phyloP scores from a whole-genome alignment of 1,140 invertebrate species.

The Drosophila athabasca region DNA sequence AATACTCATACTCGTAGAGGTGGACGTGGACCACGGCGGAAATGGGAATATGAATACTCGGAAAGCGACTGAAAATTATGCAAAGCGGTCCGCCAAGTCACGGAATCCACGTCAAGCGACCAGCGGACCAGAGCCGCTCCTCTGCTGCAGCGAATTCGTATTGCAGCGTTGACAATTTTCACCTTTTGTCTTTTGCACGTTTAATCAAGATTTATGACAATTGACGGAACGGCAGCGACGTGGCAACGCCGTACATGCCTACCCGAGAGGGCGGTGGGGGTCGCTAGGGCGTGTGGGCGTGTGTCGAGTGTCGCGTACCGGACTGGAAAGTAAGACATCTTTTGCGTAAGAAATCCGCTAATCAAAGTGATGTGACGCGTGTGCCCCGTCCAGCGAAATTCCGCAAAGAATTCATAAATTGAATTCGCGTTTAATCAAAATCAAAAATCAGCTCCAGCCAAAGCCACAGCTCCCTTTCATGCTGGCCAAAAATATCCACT shows the following conservation, averaged over 20 bases:
- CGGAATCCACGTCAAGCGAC: slow-evolving; percentile 39
- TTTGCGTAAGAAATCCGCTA: slow-evolving; percentile 55
- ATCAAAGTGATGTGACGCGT: slow-evolving; percentile 53
- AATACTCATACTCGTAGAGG: neutral
- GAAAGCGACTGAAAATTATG: slow-evolving; percentile 64
- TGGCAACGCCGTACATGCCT: neutral
- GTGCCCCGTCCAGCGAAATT: slow-evolving; percentile 6
- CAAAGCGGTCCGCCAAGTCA: slow-evolving; percentile 52
- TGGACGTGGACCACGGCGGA: slow-evolving; percentile 23
- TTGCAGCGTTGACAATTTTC: slow-evolving; percentile 64
- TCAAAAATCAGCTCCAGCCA: neutral
- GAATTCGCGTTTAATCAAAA: slow-evolving; percentile 70
- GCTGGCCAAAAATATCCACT: slow-evolving; percentile 16
- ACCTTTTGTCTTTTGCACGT: slow-evolving; percentile 64
- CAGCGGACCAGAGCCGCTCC: slow-evolving; percentile 15
- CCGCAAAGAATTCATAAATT: slow-evolving; percentile 51
- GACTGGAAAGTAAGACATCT: slow-evolving; percentile 23
- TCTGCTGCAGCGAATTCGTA: slow-evolving; percentile 1
- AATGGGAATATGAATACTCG: slow-evolving; percentile 42
- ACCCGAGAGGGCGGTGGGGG: neutral
- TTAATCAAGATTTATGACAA: slow-evolving; percentile 80
- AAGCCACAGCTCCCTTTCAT: neutral
- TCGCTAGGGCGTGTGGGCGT: slow-evolving; percentile 42
- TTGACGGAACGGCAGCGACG: slow-evolving; percentile 53
- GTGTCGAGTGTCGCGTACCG: neutral